A percentile compares a stretch with the other conserved stretches of the same genome.
These are phyloP conservation scores for Phymastichus coffea DNA, from an alignment of 1,140 invertebrate genomes.

Conservation along the genomic window DNA sequence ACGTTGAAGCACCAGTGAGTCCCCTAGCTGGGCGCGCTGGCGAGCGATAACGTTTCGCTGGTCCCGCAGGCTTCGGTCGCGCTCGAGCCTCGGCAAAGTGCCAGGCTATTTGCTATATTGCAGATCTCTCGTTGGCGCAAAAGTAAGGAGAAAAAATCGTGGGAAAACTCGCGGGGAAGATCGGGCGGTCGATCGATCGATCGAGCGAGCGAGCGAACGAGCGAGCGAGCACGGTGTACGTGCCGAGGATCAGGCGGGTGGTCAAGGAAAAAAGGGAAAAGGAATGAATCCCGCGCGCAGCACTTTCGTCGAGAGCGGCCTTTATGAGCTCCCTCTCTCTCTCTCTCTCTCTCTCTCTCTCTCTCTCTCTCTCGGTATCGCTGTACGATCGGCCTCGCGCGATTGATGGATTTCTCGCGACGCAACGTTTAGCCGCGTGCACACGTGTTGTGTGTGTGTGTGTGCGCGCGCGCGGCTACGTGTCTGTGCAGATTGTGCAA, in stretches of 20 bases:
- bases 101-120: no score
- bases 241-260: conserved; percentile 29
- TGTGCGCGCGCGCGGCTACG: conserved; percentile 22
- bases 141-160: conserved; percentile 29
- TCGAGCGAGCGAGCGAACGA: no score
- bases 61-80: no score
- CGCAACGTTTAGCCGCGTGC: conserved; percentile 36
- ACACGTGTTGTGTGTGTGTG: no score
- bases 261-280: conserved; percentile 32
- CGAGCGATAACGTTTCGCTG: no score
- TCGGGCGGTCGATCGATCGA: conserved; percentile 13
- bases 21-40: no score
- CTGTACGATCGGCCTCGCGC: conserved; percentile 22
- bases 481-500: conserved; percentile 31
- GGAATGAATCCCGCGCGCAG: conserved; percentile 18
- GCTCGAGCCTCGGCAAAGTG: no score
- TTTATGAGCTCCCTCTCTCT: conserved; percentile 21
- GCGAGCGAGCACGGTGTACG: no score
- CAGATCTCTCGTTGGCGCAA: no score
- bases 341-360: no score
- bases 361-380: conserved; percentile 16
- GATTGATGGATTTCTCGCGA: conserved; percentile 44
- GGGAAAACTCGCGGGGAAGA: conserved; percentile 31
- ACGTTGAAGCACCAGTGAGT: no score
- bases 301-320: conserved; percentile 37